These are phyloP conservation scores for Temnothorax ravouxi DNA, from an alignment of 2,888 invertebrate genomes.

Conservation along the genomic window DNA sequence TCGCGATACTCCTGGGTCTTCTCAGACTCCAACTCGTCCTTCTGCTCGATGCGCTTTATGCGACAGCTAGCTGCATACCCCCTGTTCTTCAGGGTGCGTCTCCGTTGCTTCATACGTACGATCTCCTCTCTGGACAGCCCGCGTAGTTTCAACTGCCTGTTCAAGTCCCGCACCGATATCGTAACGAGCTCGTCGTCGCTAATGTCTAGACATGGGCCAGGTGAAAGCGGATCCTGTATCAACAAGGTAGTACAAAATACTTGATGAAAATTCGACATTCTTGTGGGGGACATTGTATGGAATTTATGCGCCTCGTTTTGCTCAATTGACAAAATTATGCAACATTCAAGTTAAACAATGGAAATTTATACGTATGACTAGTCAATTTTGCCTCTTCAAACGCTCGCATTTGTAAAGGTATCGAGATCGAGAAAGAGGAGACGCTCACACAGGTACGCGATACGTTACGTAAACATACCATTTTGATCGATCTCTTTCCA, in stretches of 20 bases:
- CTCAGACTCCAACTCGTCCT: conserved; percentile 96
- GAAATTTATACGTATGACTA: neutral
- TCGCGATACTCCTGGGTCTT: conserved; percentile 94
- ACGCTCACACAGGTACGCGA: neutral
- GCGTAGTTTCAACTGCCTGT: conserved; percentile 94
- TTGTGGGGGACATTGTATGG: neutral
- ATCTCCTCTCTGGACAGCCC: conserved; percentile 96
- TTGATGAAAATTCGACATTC: neutral
- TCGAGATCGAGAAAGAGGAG: neutral
- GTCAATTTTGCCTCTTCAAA: neutral
- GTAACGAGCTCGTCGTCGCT: conserved; percentile 97
- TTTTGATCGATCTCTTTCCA: conserved; percentile 80
- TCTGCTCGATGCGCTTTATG: conserved; percentile 97
- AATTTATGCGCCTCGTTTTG: neutral
- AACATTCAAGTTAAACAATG: neutral
- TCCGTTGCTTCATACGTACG: conserved; percentile 97
- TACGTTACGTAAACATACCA: conserved; percentile 75
- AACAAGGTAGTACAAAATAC: conserved; percentile 6
- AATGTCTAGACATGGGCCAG: conserved; percentile 94
- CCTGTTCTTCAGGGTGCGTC: conserved; percentile 97
- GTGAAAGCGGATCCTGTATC: conserved; percentile 93
- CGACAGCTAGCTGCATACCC: conserved; percentile 98
- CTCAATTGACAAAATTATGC: neutral
- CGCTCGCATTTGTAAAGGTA: neutral
- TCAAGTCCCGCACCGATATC: conserved; percentile 96